Evolutionary conservation across 2,113 vertebrate genomes (phyloP).

Genomic region (Callaeas wilsoni): DNA sequence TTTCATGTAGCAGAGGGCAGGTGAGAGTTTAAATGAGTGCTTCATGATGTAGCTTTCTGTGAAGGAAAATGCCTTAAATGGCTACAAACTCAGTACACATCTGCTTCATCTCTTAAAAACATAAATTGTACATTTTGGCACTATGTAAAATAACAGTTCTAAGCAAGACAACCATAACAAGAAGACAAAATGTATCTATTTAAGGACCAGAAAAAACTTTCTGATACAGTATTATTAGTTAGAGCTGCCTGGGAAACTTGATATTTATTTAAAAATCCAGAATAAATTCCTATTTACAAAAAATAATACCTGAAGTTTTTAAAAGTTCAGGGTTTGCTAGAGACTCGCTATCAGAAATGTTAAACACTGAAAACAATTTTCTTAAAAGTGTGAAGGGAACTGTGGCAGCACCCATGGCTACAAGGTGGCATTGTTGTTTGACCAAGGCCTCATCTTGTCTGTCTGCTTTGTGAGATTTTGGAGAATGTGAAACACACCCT

Average conservation of each 20-base stretch:
- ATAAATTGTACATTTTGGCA: slow-evolving; percentile 22
- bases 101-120: slow-evolving; percentile 25
- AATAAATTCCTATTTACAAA: background rate
- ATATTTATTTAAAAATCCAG: background rate
- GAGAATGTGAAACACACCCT: background rate
- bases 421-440: background rate
- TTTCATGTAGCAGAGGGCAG: background rate
- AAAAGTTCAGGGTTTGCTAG: background rate
- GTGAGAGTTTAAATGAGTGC: background rate
- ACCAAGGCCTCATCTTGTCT: background rate
- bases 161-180: background rate
- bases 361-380: background rate
- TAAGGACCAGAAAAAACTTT: background rate
- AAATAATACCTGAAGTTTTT: background rate
- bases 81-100: background rate
- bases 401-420: background rate
- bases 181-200: background rate
- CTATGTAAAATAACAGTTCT: slow-evolving; percentile 1
- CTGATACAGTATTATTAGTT: background rate
- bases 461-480: background rate
- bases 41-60: background rate
- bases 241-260: background rate
- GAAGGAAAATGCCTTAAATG: slow-evolving; percentile 39
- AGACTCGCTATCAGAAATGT: background rate
- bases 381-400: background rate